phyloP scores from a whole-genome alignment of 1,140 invertebrate genomes.

The Sinella curviseta region DNA sequence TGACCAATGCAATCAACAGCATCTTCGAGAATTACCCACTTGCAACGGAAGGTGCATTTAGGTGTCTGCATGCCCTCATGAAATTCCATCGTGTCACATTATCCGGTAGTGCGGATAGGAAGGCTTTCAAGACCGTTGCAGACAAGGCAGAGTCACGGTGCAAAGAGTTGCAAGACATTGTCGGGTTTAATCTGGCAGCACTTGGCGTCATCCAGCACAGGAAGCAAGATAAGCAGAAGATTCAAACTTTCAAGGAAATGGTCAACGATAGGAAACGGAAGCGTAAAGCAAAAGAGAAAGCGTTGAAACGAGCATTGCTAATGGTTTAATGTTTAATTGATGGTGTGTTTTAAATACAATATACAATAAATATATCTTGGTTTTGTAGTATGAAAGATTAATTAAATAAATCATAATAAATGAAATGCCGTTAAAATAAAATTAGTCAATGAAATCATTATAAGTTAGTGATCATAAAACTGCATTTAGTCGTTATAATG shows the following conservation, averaged over 20 bases:
- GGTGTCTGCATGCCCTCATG: constrained; percentile 37
- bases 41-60: constrained; percentile 40
- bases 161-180: constrained; percentile 65
- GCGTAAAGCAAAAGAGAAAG: constrained; percentile 69
- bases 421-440: too few relatives aligned
- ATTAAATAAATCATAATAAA: too few relatives aligned
- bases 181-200: constrained; percentile 85
- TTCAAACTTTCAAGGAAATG: constrained; percentile 81
- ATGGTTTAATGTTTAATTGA: constrained; percentile 45
- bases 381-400: too few relatives aligned
- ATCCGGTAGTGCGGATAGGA: constrained; percentile 41
- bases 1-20: constrained; percentile 32
- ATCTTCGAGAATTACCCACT: constrained; percentile 43
- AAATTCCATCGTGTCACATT: constrained; percentile 45
- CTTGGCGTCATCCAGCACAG: constrained; percentile 73
- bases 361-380: neutral
- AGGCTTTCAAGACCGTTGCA: constrained; percentile 26
- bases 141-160: constrained; percentile 30
- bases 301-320: constrained; percentile 67
- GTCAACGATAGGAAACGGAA: constrained; percentile 66
- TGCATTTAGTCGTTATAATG: too few relatives aligned
- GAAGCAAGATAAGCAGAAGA: constrained; percentile 76
- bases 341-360: neutral
- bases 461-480: too few relatives aligned
- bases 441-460: too few relatives aligned